Percentiles rank a stretch among this genome's conserved stretches.
Conservation (phyloP, 2,113 vertebrate species). For the Herpailurus yagouaroundi region DNA sequence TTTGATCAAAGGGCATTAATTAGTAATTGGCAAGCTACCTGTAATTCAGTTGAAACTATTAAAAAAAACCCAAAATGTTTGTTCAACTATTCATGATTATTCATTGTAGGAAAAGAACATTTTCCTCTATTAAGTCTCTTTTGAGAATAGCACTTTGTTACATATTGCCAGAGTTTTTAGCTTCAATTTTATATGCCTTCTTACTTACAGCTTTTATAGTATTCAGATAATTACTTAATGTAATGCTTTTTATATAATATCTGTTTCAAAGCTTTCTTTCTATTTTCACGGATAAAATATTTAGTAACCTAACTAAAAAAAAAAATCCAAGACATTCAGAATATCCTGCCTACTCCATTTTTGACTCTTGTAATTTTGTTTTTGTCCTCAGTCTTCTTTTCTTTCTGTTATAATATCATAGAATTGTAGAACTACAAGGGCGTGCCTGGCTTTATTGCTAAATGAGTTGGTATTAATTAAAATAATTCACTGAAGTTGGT, state of each 20-base stretch:
- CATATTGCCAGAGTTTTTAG: not conserved
- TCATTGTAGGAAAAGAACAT: not conserved
- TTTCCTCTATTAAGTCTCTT: conserved; percentile 15
- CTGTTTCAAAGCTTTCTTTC: conserved; percentile 51
- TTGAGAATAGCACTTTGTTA: conserved; percentile 50
- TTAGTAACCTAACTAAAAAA: conserved; percentile 35
- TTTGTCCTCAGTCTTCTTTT: not conserved
- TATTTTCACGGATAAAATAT: conserved; percentile 49
- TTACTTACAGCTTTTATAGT: conserved; percentile 36
- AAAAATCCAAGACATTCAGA: conserved; percentile 29
- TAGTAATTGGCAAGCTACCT: not conserved
- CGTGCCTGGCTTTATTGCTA: not conserved
- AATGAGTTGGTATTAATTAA: not conserved
- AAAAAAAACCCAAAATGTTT: not conserved
- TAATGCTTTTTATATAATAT: conserved; percentile 18
- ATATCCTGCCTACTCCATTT: not conserved
- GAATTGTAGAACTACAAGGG: not conserved
- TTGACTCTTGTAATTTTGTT: not conserved
- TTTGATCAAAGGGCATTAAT: conserved; percentile 6
- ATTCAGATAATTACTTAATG: conserved; percentile 33
- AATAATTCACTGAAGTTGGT: not conserved
- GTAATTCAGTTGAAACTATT: not conserved
- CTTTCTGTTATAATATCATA: not conserved
- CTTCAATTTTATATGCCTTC: conserved; percentile 32
- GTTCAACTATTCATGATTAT: conserved; percentile 31